These are phyloP conservation scores for Morelia viridis DNA, from an alignment of 2,797 vertebrate genomes.

Conservation along the genomic window DNA sequence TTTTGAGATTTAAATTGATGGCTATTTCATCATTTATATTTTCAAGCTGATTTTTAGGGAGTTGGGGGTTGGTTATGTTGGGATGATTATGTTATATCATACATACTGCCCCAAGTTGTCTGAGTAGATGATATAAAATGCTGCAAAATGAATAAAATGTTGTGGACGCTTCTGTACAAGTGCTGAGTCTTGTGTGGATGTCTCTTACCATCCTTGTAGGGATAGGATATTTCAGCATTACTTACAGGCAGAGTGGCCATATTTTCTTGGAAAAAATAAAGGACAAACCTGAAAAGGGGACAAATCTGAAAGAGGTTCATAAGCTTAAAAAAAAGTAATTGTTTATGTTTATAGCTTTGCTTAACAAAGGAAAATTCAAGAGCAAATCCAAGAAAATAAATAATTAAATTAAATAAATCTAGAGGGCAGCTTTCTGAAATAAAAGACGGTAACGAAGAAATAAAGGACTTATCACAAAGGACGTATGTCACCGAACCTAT, in stretches of 20 bases:
- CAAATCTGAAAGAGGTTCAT: not conserved
- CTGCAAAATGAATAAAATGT: not conserved
- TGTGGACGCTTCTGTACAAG: not conserved
- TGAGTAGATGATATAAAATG: not conserved
- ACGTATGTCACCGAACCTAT: not conserved
- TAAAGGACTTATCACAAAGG: not conserved
- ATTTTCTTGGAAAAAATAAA: not conserved
- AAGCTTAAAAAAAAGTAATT: not conserved
- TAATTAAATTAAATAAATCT: not conserved
- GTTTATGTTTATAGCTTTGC: not conserved
- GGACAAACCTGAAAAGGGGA: not conserved
- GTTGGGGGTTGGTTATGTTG: not conserved
- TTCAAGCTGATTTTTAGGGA: not conserved
- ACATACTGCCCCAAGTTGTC: not conserved
- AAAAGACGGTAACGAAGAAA: not conserved
- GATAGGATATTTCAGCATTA: not conserved
- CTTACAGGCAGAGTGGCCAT: not conserved
- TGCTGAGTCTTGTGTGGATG: not conserved
- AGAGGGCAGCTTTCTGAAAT: not conserved
- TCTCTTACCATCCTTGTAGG: not conserved
- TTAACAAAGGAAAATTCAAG: not conserved
- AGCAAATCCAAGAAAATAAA: not conserved
- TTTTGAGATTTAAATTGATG: not conserved
- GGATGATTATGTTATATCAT: not conserved
- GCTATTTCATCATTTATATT: not conserved